A percentile compares a stretch with the other conserved stretches of the same genome.
Conservation (phyloP, 2,888 invertebrate species). For the Crematogaster levior region DNA sequence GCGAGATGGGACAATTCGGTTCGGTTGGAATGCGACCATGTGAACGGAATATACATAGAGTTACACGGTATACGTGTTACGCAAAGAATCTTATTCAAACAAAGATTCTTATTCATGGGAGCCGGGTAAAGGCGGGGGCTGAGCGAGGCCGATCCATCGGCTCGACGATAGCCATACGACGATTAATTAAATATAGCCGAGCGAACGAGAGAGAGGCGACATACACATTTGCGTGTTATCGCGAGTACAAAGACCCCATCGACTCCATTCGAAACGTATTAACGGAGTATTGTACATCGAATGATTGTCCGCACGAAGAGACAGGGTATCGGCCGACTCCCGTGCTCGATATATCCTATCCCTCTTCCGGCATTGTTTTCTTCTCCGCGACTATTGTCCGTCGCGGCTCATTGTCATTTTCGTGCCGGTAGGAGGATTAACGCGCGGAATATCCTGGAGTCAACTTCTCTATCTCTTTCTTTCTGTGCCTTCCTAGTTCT, state of each 20-base stretch:
- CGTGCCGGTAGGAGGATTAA: slow-evolving; percentile 36
- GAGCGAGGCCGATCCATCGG: slow-evolving; percentile 8
- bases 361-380: slow-evolving; percentile 51
- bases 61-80: background rate
- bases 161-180: slow-evolving; percentile 30
- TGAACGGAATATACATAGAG: background rate
- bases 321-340: background rate
- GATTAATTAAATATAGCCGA: slow-evolving; percentile 55
- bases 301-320: slow-evolving; percentile 43
- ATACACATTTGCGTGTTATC: slow-evolving; percentile 29
- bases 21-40: background rate
- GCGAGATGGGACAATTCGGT: background rate
- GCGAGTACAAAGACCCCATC: slow-evolving; percentile 54
- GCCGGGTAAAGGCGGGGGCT: background rate
- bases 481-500: background rate
- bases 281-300: slow-evolving; percentile 53
- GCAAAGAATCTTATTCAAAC: too few species aligned
- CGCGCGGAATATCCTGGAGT: slow-evolving; percentile 26
- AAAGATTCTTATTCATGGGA: slow-evolving; percentile 52
- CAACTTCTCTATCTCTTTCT: slow-evolving; percentile 17
- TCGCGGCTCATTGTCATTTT: slow-evolving; percentile 46
- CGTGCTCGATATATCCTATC: slow-evolving; percentile 41
- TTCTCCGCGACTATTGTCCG: slow-evolving; percentile 38
- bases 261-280: slow-evolving; percentile 54
- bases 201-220: background rate